Conservation (phyloP, 2,888 invertebrate genomes). For the Patella depressa region DNA sequence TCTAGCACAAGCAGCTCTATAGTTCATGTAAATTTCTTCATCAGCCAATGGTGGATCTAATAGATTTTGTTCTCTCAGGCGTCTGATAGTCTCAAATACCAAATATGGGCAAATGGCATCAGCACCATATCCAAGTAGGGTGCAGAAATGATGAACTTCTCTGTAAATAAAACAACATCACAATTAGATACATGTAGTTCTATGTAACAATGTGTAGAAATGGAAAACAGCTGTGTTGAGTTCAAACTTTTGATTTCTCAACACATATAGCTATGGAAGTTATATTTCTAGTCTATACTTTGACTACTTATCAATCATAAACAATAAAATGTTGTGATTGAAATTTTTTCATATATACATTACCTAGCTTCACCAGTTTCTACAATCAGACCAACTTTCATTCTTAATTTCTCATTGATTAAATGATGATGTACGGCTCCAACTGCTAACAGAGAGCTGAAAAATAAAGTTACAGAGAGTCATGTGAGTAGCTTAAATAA, state of each 20-base stretch:
- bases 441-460: constrained; percentile 85
- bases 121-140: constrained; percentile 94
- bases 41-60: constrained; percentile 84
- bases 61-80: constrained; percentile 88
- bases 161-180: constrained; percentile 58
- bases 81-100: constrained; percentile 92
- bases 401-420: constrained; percentile 93
- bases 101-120: constrained; percentile 98
- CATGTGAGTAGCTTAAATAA: too few relatives aligned
- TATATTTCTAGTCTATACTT: neutral
- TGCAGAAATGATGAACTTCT: constrained; percentile 94
- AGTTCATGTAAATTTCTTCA: constrained; percentile 82
- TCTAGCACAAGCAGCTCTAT: constrained; percentile 90
- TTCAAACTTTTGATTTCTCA: too few relatives aligned
- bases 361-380: constrained; percentile 97
- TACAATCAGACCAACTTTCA: constrained; percentile 94
- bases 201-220: too few relatives aligned
- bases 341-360: neutral
- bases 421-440: constrained; percentile 96
- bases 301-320: too few relatives aligned
- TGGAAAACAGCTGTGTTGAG: too few relatives aligned
- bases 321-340: too few relatives aligned
- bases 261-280: too few relatives aligned
- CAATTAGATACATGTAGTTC: too few relatives aligned
- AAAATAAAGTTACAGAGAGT: constrained; percentile 7